Base-by-base conservation (phyloP, 2,888 invertebrate genomes). In the Scaptodrosophila latifasciaeformis region DNA sequence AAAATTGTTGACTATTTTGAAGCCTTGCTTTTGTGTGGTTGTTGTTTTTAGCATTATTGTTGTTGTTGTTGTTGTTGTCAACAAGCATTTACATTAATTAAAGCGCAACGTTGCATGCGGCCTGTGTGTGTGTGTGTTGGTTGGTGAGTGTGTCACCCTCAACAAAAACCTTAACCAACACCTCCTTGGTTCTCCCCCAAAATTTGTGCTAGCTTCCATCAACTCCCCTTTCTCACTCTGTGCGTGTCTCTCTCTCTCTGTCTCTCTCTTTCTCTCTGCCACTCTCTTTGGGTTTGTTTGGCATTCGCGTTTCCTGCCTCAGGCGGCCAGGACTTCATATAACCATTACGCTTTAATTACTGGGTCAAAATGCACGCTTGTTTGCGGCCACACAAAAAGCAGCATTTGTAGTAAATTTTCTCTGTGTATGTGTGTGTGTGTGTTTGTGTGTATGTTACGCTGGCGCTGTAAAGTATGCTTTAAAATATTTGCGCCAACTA, bases 21-120 rank as follows among this genome's bases (percentile, higher is more conserved):
- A 24, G 24, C 24, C 4, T 24, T 24, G 24, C 24, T 7, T 7
- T 24, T 24, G 3, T 3, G 24, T 7, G 24, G 24, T 17, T 54
- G 40, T 9, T 49, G 6, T 37, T 51, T 24, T 21, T 50, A 40
- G 5, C 52, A 42, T 42, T 55, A 48, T 35, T 55, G 54, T 37
- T 54, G 48, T 54, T 31, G 43, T 51, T 60, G 12, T 57, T 65
- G 60, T 61, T 75, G 72, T 62, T 76, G 67, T 76, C 65, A 62
- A 67, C 67, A 76, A 67, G 67, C 77, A 67, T 72, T 74, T 74
- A 62, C 72, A 74, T 76, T 72, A 72, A 72, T 72, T 72, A 72
- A 72, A 71, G 67, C 60, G 55, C 76, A 68, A 46, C 63, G 76
- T 71, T 68, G 69, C 69, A 68, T 68, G 72, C 69, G 48, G 57